phyloP scores from a whole-genome alignment of 2,113 vertebrate genomes.

The Campylomormyrus numenius region DNA sequence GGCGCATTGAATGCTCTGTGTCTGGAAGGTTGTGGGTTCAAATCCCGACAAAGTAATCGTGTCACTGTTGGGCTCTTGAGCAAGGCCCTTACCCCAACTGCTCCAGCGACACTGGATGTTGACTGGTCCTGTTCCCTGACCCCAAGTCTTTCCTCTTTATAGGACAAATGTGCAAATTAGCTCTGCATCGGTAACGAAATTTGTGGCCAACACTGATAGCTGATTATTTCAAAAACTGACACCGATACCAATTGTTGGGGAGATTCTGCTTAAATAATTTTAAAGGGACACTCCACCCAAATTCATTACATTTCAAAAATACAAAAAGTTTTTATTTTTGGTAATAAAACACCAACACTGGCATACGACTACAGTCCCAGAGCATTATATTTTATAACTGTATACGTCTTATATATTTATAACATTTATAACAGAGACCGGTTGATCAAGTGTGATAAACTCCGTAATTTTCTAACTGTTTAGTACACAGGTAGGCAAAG shows the following conservation, averaged over 20 bases:
- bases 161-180: neutral
- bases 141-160: neutral
- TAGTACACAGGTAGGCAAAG: neutral
- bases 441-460: no score
- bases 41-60: neutral
- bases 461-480: neutral
- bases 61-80: neutral
- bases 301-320: neutral
- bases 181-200: neutral
- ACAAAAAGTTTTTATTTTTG: neutral
- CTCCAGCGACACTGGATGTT: neutral
- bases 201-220: neutral
- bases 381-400: neutral
- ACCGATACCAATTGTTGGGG: neutral
- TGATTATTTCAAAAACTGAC: neutral
- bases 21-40: neutral
- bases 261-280: neutral
- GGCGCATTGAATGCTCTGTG: neutral
- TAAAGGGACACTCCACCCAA: neutral
- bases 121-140: neutral
- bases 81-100: neutral
- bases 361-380: neutral
- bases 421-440: no score
- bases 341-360: neutral
- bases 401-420: neutral